These are phyloP conservation scores for Nestor notabilis DNA, from an alignment of 2,113 vertebrate species.

Conservation along the genomic window DNA sequence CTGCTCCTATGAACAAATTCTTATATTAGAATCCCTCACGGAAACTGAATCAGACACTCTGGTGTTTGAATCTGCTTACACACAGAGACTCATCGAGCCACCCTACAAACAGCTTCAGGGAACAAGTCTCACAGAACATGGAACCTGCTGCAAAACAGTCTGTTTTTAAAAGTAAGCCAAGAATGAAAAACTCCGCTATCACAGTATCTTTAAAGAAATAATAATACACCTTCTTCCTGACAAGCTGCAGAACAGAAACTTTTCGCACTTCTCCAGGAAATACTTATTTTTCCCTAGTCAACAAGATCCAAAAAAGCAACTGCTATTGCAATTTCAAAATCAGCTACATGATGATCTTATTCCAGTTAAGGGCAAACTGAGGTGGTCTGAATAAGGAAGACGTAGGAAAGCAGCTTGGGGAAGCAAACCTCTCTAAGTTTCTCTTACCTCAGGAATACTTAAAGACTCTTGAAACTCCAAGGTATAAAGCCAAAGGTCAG, in stretches of 20 bases:
- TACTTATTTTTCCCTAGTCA: neutral
- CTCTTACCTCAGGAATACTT: slow-evolving; percentile 63
- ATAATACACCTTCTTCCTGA: neutral
- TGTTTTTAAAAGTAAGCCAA: neutral
- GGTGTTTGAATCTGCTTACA: neutral
- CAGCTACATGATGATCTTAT: neutral
- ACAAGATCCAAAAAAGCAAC: neutral
- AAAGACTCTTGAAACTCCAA: slow-evolving; percentile 65
- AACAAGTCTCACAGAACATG: neutral
- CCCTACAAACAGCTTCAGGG: neutral
- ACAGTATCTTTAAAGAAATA: neutral
- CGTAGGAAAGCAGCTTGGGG: neutral
- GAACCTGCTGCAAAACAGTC: neutral
- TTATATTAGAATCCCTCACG: neutral
- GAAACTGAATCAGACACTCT: neutral
- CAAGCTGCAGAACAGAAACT: neutral
- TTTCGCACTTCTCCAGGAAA: neutral
- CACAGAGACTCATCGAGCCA: neutral
- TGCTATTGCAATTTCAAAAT: neutral
- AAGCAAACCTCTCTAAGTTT: slow-evolving; percentile 41
- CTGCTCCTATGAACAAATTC: neutral
- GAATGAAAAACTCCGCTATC: neutral
- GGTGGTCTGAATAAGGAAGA: neutral
- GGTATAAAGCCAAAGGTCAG: slow-evolving; percentile 66
- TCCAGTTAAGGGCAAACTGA: neutral